Percentiles rank a stretch among this genome's conserved stretches.
phyloP scores from a whole-genome alignment of 2,888 invertebrate genomes.

The Palloptera scutellata region DNA sequence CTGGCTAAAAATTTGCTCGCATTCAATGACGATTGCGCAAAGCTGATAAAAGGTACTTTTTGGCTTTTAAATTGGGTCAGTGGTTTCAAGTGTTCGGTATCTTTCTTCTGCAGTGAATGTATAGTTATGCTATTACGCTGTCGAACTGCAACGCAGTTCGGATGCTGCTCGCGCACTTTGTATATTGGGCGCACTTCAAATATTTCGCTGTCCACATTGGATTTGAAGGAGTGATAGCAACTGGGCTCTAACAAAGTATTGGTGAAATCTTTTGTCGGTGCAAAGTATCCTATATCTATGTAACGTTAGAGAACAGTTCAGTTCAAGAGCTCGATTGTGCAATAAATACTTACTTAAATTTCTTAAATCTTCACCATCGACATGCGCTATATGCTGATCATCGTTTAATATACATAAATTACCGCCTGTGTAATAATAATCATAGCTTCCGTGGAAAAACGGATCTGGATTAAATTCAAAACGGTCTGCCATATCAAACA shows the following conservation, averaged over 20 bases:
- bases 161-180: constrained; percentile 34
- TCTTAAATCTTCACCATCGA: constrained; percentile 45
- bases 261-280: not conserved
- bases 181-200: constrained; percentile 51
- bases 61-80: constrained; percentile 39
- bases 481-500: constrained; percentile 43
- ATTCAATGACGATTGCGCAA: constrained; percentile 45
- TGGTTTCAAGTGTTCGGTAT: constrained; percentile 17
- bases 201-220: constrained; percentile 45
- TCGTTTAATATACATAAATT: constrained; percentile 48
- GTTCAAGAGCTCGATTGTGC: constrained; percentile 11
- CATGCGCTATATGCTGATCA: constrained; percentile 45
- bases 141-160: constrained; percentile 46
- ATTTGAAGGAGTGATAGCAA: not conserved
- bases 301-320: not conserved
- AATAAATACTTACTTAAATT: constrained; percentile 41
- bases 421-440: constrained; percentile 61
- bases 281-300: constrained; percentile 35
- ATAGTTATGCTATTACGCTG: constrained; percentile 48
- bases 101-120: constrained; percentile 38
- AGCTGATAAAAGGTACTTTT: constrained; percentile 53
- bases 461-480: constrained; percentile 47
- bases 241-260: constrained; percentile 8
- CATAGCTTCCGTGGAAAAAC: constrained; percentile 55
- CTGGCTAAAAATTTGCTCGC: constrained; percentile 47